These are phyloP conservation scores for Hirundichthys speculiger DNA, from an alignment of 2,113 vertebrate species.

Conservation along the genomic window DNA sequence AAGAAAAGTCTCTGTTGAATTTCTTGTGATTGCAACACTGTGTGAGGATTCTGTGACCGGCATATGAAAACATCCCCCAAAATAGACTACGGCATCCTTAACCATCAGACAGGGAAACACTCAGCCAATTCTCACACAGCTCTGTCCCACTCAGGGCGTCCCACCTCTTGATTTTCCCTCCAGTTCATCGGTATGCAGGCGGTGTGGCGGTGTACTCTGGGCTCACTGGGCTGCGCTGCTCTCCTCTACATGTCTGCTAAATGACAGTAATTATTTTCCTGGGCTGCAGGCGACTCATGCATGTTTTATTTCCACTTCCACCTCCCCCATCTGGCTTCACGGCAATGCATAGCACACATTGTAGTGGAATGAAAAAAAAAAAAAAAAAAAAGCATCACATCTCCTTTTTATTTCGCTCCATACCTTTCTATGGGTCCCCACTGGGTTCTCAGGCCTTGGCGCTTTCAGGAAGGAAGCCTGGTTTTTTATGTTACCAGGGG, in stretches of 20 bases:
- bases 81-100: constrained; percentile 53
- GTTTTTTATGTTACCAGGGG: constrained; percentile 63
- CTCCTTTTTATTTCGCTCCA: constrained; percentile 68
- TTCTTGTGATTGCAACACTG: constrained; percentile 28
- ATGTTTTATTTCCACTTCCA: constrained; percentile 81
- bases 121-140: constrained; percentile 26
- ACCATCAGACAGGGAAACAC: constrained; percentile 47
- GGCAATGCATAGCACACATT: constrained; percentile 60
- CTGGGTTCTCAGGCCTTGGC: constrained; percentile 49
- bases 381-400: constrained; percentile 20
- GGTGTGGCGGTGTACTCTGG: constrained; percentile 59
- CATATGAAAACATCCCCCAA: constrained; percentile 41
- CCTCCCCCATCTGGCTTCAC: constrained; percentile 77
- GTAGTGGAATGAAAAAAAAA: constrained; percentile 38
- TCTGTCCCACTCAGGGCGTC: constrained; percentile 40
- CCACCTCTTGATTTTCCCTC: constrained; percentile 51
- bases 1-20: constrained; percentile 33
- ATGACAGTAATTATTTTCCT: constrained; percentile 99
- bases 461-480: constrained; percentile 52
- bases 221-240: constrained; percentile 62
- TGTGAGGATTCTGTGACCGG: constrained; percentile 17
- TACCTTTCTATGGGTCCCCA: constrained; percentile 63
- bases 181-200: constrained; percentile 74
- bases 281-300: constrained; percentile 99
- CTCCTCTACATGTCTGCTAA: constrained; percentile 82